A percentile compares a stretch with the other conserved stretches of the same genome.
These are phyloP conservation scores for Ramazzottius varieornatus DNA, from an alignment of 2,888 invertebrate species.

Conservation along the genomic window DNA sequence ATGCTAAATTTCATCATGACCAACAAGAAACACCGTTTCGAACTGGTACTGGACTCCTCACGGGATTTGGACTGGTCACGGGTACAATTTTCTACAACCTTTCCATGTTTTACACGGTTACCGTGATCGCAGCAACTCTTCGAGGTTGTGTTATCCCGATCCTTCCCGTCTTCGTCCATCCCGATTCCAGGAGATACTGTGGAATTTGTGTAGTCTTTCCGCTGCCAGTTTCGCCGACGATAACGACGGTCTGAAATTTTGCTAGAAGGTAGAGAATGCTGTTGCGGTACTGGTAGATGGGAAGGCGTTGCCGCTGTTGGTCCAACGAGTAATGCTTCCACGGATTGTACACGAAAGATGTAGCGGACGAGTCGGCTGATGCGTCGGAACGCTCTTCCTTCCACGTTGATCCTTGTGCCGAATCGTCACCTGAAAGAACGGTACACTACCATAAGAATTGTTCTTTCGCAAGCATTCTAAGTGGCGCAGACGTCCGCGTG, in stretches of 20 bases:
- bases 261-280: conserved; percentile 72
- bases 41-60: too few species aligned
- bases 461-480: too few species aligned
- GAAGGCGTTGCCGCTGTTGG: conserved; percentile 54
- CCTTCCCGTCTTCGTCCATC: conserved; percentile 39
- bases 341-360: conserved; percentile 55
- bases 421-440: not conserved
- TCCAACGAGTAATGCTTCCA: conserved; percentile 53
- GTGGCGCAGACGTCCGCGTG: too few species aligned
- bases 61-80: too few species aligned
- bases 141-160: conserved; percentile 78
- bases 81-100: too few species aligned
- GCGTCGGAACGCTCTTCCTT: not conserved
- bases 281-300: conserved; percentile 55
- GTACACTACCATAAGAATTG: too few species aligned
- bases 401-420: not conserved
- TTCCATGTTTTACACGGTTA: too few species aligned
- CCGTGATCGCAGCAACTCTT: conserved; percentile 57
- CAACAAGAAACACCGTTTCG: too few species aligned
- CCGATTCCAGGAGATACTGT: conserved; percentile 63
- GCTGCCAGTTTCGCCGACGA: conserved; percentile 69
- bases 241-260: conserved; percentile 57
- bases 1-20: too few species aligned
- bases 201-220: conserved; percentile 88
- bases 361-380: conserved; percentile 14